These are phyloP conservation scores for Lordiphosa andalusiaca DNA, from an alignment of 2,888 invertebrate species.

Conservation along the genomic window DNA sequence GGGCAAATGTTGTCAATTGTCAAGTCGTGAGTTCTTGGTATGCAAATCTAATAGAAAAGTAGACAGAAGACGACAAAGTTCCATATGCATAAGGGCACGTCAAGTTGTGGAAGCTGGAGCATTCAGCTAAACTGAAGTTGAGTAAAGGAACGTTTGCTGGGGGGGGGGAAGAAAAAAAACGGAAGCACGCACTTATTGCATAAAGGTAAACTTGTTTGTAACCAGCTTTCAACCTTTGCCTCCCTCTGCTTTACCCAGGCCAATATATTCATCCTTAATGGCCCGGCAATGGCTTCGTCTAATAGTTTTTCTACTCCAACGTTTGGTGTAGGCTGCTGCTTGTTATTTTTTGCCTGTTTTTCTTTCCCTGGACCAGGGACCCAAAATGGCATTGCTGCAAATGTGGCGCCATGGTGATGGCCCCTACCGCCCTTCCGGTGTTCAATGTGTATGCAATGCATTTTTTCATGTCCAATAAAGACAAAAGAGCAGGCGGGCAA, in stretches of 20 bases:
- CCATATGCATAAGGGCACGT: slow-evolving; percentile 38
- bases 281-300: slow-evolving; percentile 21
- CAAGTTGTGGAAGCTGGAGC: slow-evolving; percentile 30
- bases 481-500: slow-evolving; percentile 41
- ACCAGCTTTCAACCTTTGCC: slow-evolving; percentile 1
- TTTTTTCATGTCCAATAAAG: slow-evolving; percentile 69
- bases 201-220: slow-evolving; percentile 38
- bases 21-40: slow-evolving; percentile 28
- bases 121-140: slow-evolving; percentile 14
- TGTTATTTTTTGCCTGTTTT: slow-evolving; percentile 39
- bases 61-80: slow-evolving; percentile 43
- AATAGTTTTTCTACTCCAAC: slow-evolving; percentile 29
- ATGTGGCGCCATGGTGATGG: slow-evolving; percentile 55
- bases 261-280: slow-evolving; percentile 36
- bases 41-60: slow-evolving; percentile 67
- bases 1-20: slow-evolving; percentile 1
- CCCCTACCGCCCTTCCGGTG: slow-evolving; percentile 5
- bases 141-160: slow-evolving; percentile 1
- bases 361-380: slow-evolving; percentile 18
- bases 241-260: neutral
- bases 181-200: slow-evolving; percentile 52
- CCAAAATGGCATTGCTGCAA: slow-evolving; percentile 59
- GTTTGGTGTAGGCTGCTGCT: slow-evolving; percentile 33
- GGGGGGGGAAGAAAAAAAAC: slow-evolving; percentile 3
- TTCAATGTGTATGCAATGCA: slow-evolving; percentile 49